A percentile compares a stretch with the other conserved stretches of the same genome.
Conservation (phyloP, 1,140 invertebrate species). For the Aphelenchoides fujianensis region DNA sequence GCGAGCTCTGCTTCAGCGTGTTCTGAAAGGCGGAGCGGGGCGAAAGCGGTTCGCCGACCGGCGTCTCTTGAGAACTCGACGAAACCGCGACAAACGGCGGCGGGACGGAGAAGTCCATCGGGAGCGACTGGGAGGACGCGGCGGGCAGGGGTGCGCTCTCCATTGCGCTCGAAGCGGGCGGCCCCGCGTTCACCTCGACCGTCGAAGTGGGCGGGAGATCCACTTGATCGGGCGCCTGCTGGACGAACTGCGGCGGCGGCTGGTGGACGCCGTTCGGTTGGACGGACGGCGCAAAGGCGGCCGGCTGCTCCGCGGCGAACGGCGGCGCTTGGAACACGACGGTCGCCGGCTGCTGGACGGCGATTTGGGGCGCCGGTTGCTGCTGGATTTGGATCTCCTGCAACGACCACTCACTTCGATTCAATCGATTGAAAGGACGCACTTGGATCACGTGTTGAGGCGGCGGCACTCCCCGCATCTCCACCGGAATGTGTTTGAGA, state of each 20-base stretch:
- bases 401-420: not conserved
- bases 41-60: not conserved
- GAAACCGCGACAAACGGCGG: not conserved
- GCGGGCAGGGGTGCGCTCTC: not conserved
- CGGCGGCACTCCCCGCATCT: constrained; percentile 16
- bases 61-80: too few relatives aligned
- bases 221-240: not conserved
- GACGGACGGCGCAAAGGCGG: not conserved
- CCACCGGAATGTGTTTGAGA: constrained; percentile 14
- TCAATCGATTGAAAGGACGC: not conserved
- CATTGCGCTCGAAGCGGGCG: too few relatives aligned
- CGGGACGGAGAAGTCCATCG: constrained; percentile 5
- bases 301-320: not conserved
- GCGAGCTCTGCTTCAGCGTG: not conserved
- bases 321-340: not conserved
- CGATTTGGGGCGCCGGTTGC: not conserved
- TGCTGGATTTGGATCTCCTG: not conserved
- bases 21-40: not conserved
- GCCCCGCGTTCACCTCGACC: not conserved
- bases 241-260: not conserved
- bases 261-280: not conserved
- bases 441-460: constrained; percentile 1
- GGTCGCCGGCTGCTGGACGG: not conserved
- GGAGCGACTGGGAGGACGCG: not conserved
- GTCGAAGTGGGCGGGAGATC: not conserved